A percentile compares a stretch with the other conserved stretches of the same genome.
These are phyloP conservation scores for Triplophysa dalaica DNA, from an alignment of 2,113 vertebrate species.

Conservation along the genomic window DNA sequence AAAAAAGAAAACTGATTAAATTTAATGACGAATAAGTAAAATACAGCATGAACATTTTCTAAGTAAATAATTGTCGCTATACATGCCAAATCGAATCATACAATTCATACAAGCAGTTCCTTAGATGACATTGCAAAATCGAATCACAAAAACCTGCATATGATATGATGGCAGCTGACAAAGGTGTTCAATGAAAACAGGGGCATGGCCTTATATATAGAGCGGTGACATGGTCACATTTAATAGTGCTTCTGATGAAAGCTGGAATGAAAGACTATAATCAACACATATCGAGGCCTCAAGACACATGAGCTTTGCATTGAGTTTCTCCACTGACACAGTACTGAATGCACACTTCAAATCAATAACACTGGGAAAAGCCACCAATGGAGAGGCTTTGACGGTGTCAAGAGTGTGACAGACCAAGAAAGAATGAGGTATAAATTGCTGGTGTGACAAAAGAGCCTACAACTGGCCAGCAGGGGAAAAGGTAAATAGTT, in stretches of 20 bases:
- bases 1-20: too few relatives aligned
- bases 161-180: slow-evolving; percentile 23
- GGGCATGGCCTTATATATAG: slow-evolving; percentile 7
- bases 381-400: slow-evolving; percentile 4
- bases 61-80: too few relatives aligned
- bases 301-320: slow-evolving; percentile 21
- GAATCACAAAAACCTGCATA: slow-evolving; percentile 15
- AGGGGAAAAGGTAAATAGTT: slow-evolving; percentile 14
- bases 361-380: slow-evolving; percentile 16
- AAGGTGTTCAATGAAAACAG: slow-evolving; percentile 15
- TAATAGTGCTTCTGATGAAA: neutral
- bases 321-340: slow-evolving; percentile 34
- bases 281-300: slow-evolving; percentile 20
- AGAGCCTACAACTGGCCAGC: slow-evolving; percentile 7
- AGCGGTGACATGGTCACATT: neutral
- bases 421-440: slow-evolving; percentile 20
- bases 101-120: neutral
- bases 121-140: neutral
- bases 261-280: slow-evolving; percentile 34
- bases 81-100: too few relatives aligned
- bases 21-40: too few relatives aligned
- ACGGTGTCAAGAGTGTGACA: slow-evolving; percentile 8
- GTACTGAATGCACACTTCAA: slow-evolving; percentile 27
- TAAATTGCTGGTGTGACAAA: slow-evolving; percentile 32
- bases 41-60: too few relatives aligned